Conservation (phyloP, 2,797 vertebrate species). For the Onychomys arenicola region DNA sequence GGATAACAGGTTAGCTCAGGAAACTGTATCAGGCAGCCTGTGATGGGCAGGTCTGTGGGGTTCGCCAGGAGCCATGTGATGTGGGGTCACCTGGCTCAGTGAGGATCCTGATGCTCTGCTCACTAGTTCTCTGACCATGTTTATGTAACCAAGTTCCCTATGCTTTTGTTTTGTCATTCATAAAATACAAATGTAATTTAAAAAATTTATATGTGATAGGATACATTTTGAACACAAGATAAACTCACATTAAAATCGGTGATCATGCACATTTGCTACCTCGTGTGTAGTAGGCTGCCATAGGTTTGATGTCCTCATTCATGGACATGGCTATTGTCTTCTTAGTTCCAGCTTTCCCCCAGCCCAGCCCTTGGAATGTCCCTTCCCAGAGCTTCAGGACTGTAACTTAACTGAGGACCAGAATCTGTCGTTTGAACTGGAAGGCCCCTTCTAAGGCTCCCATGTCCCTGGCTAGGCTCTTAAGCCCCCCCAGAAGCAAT, state of each 20-base stretch:
- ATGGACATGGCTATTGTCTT: background rate
- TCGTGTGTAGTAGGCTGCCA: rapidly evolving
- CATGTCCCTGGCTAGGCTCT: background rate
- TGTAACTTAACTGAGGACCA: background rate
- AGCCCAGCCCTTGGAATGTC: background rate
- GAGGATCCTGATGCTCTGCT: background rate
- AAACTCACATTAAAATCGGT: background rate
- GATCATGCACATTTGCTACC: background rate
- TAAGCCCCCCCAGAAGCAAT: background rate
- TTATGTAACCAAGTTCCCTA: background rate
- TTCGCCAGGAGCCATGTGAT: background rate
- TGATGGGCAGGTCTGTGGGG: background rate
- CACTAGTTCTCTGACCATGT: background rate
- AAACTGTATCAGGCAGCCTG: background rate
- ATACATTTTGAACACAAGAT: background rate
- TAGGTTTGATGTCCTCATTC: background rate
- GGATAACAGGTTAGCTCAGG: background rate
- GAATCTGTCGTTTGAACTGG: background rate
- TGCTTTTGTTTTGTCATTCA: background rate
- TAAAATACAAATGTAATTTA: background rate
- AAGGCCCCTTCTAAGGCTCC: background rate
- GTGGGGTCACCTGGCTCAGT: background rate
- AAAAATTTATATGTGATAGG: background rate
- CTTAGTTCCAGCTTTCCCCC: background rate
- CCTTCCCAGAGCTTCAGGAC: background rate